Base-by-base conservation (phyloP, 2,797 vertebrate genomes). In the Poeciliopsis paucimaculata region DNA sequence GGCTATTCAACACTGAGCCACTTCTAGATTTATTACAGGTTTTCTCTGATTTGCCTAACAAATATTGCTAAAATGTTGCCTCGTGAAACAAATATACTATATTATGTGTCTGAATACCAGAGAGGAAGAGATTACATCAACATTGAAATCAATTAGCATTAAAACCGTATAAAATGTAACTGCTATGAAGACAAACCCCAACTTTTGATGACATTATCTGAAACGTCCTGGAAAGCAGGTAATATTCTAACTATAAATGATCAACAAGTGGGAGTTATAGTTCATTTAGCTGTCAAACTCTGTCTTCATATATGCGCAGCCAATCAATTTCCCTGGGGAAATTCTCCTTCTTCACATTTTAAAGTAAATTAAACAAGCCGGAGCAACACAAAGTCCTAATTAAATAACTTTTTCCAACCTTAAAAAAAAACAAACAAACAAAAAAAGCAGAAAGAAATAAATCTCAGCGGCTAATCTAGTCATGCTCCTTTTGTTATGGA, bases 401-500 rank as follows among this genome's bases (percentile, higher is more conserved):
- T 45, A 71, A 45, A 71, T 45, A 28, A 45, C 28, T 46, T 46
- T 71, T 71, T 28, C 26, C 43, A n/a, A 13, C 26, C 7, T 45
- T 45, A 16, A 28, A 46, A 71, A 55, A 62, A 57, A 31, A 34
- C 12, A 11, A 60, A 16, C n/a, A n/a, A n/a, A n/a, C n/a, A 4
- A 51, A 9, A 2, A 6, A 49, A 49, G 2, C 31, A 49, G 16
- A 23, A 51, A 51, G 51, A 47, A 47, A 53, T 23, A 53, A 71
- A 45, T n/a, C 41, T 71, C 26, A 16, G 66, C 26, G 7, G 46
- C 41, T 71, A 71, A 71, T 28, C 26, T 16, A 15, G 68, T 43
- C 68, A 45, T 18, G 13, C 41, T 71, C 28, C 41, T 71, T 71
- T 46, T 71, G 68, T 71, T 28, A 71, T 45, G 41, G 41, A 71